Base-by-base conservation (phyloP, 2,888 invertebrate species). In the Heliconius erato region DNA sequence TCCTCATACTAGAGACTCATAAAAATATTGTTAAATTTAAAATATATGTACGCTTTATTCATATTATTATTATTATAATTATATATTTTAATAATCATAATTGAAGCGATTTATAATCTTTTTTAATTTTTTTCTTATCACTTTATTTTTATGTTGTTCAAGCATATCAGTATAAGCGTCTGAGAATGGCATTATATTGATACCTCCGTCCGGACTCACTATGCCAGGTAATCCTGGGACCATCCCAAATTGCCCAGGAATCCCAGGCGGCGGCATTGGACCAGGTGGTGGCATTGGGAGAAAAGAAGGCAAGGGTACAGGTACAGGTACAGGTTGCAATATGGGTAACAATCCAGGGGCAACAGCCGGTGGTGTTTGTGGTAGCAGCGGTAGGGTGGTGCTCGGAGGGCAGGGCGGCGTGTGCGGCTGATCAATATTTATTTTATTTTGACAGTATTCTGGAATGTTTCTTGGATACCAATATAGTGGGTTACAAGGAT, bases 111-210 rank as follows among this genome's bases (percentile, higher is more conserved):
- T 86, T 0, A 93, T 76, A 11, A 93, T 79, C 74, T 89, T 91
- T 44, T 88, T 86, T 6, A 94, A 84, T 23, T 89, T 90, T 83
- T 86, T 91, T 67, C 91, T 90, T 32, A 94, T 87, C 86, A 90
- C 89, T 84, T 91, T 93, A 32, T 92, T 91, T 79, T 93, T 94
- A 79, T 92, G 92, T 76, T 89, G 91, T 78, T 94, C 93, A 11
- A 94, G 82, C 74, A 94, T 82, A 82, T 95, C 93, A 0, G 94
- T 87, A 82, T 94, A 95, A 0, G 86, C 93, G 76, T 95, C 95
- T 0, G 95, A 92, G 85, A 95, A 95, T 2, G 95, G 95, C 78
- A 95, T 84, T 23, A 96, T 90, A 74, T 95, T 95, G 14, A 96
- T 92, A 0, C 94, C 95, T 3, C 94, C 94, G 81, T 93, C 93